A percentile compares a stretch with the other conserved stretches of the same genome.
phyloP scores from a whole-genome alignment of 2,113 vertebrate species.

The Amphiprion ocellaris region DNA sequence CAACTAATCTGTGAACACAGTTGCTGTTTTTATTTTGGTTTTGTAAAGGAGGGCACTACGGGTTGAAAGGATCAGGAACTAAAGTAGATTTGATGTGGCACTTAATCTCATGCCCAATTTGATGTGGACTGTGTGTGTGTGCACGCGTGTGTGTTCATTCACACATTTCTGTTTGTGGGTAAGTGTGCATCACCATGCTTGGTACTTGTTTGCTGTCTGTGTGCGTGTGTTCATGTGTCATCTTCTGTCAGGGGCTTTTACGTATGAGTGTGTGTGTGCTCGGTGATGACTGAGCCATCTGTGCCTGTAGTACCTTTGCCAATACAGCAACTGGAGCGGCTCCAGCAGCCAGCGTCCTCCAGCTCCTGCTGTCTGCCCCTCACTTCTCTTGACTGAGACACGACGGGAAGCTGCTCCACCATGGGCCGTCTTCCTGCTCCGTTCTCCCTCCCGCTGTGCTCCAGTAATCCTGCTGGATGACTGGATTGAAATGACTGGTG shows the following conservation, averaged over 20 bases:
- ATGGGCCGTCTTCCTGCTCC: slow-evolving; percentile 58
- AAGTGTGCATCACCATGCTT: slow-evolving; percentile 4
- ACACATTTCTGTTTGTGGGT: slow-evolving; percentile 2
- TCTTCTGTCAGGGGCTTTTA: slow-evolving; percentile 32
- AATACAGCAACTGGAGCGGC: slow-evolving; percentile 52
- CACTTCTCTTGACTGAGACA: slow-evolving; percentile 40
- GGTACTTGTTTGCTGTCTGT: slow-evolving; percentile 25
- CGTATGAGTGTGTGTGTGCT: slow-evolving; percentile 34
- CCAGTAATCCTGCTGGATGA: slow-evolving; percentile 49
- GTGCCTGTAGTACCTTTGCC: slow-evolving; percentile 70
- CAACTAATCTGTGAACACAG: slow-evolving; percentile 59
- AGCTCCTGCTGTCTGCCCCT: slow-evolving; percentile 60
- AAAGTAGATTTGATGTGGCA: slow-evolving; percentile 67
- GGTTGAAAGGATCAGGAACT: slow-evolving; percentile 57
- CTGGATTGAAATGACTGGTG: slow-evolving; percentile 20
- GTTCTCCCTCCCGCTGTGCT: slow-evolving; percentile 26
- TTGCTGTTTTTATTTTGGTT: slow-evolving; percentile 59
- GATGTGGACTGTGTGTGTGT: slow-evolving; percentile 13
- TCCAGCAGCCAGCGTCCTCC: slow-evolving; percentile 71
- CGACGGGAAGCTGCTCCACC: slow-evolving; percentile 47
- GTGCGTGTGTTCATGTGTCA: slow-evolving; percentile 22
- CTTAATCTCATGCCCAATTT: slow-evolving; percentile 66
- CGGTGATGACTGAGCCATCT: slow-evolving; percentile 76
- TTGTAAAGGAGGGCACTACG: slow-evolving; percentile 41
- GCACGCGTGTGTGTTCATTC: slow-evolving; percentile 30